Conservation (phyloP, 1,140 invertebrate genomes). For the Aphelenchoides fujianensis region DNA sequence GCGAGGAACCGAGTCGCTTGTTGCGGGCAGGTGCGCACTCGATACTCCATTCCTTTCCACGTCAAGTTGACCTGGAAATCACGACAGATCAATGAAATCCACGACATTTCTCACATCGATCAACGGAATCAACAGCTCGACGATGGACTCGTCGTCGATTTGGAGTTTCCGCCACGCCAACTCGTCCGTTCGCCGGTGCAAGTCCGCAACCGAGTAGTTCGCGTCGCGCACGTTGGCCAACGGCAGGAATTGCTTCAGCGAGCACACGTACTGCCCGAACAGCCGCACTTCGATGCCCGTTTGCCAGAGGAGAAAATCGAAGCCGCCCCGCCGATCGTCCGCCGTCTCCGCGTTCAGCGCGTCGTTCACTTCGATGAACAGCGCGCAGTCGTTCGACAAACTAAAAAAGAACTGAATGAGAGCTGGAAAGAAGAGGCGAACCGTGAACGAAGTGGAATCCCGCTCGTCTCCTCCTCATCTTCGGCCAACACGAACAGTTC, state of each 20-base stretch:
- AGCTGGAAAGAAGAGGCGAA: no score
- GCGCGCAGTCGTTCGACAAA: slow-evolving; percentile 16
- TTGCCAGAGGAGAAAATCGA: slow-evolving; percentile 92
- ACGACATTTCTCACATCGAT: no score
- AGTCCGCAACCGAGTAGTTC: slow-evolving; percentile 37
- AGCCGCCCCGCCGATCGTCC: slow-evolving; percentile 55
- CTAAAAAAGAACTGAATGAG: slow-evolving; percentile 61
- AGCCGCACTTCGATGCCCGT: slow-evolving; percentile 83
- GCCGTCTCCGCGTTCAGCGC: neutral
- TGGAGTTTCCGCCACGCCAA: slow-evolving; percentile 68
- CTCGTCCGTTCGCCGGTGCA: slow-evolving; percentile 34
- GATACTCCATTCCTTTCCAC: slow-evolving; percentile 32
- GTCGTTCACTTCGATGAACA: slow-evolving; percentile 12
- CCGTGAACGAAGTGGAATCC: slow-evolving; percentile 2
- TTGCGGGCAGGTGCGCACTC: slow-evolving; percentile 65
- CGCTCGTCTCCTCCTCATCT: neutral
- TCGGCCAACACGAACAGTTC: slow-evolving; percentile 65
- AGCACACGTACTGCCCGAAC: slow-evolving; percentile 65
- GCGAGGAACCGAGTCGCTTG: slow-evolving; percentile 79
- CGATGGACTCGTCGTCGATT: slow-evolving; percentile 66
- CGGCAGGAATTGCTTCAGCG: slow-evolving; percentile 71
- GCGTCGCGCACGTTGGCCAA: slow-evolving; percentile 63
- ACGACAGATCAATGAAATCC: no score
- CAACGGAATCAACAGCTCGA: slow-evolving; percentile 69
- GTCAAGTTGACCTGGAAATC: no score